Evolutionary conservation across 2,888 invertebrate species (phyloP).

Genomic region (Argyra leucocephala): DNA sequence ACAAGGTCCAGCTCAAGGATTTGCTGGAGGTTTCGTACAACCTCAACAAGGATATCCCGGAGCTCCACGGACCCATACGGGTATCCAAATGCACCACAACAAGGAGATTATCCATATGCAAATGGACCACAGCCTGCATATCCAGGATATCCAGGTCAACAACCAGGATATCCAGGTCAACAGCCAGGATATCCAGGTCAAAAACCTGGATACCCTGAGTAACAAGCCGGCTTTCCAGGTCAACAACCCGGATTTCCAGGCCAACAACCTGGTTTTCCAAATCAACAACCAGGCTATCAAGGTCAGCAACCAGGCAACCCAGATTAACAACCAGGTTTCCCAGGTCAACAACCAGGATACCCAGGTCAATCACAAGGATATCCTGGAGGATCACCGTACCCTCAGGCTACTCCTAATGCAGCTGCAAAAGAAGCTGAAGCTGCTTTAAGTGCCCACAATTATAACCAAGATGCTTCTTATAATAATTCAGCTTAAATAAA

Average conservation of each 20-base stretch:
- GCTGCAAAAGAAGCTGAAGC: slow-evolving; percentile 88
- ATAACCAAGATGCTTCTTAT: too few species aligned
- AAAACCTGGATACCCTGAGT: slow-evolving; percentile 18
- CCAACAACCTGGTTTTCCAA: too few species aligned
- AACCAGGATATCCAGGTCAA: slow-evolving; percentile 18
- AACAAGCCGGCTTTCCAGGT: neutral
- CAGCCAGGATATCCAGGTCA: slow-evolving; percentile 23
- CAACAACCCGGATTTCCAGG: slow-evolving; percentile 25
- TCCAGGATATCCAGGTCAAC: slow-evolving; percentile 21
- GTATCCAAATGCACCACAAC: slow-evolving; percentile 24
- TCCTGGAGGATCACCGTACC: slow-evolving; percentile 10
- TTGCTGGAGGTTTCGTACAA: slow-evolving; percentile 22
- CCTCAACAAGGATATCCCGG: slow-evolving; percentile 23
- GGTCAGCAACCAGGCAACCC: too few species aligned
- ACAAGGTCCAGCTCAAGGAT: slow-evolving; percentile 27
- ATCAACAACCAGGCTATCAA: too few species aligned
- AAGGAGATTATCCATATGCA: slow-evolving; percentile 23
- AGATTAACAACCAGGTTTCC: too few species aligned
- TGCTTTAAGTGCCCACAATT: slow-evolving; percentile 78
- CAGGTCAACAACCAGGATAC: too few species aligned
- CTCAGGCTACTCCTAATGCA: slow-evolving; percentile 42
- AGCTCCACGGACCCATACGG: slow-evolving; percentile 35
- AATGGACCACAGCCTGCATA: slow-evolving; percentile 23
- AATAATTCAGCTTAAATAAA: too few species aligned
- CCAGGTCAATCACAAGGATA: too few species aligned